Percentiles rank a stretch among this genome's conserved stretches.
These are phyloP conservation scores for Ochropleura plecta DNA, from an alignment of 2,888 invertebrate species.

Conservation along the genomic window DNA sequence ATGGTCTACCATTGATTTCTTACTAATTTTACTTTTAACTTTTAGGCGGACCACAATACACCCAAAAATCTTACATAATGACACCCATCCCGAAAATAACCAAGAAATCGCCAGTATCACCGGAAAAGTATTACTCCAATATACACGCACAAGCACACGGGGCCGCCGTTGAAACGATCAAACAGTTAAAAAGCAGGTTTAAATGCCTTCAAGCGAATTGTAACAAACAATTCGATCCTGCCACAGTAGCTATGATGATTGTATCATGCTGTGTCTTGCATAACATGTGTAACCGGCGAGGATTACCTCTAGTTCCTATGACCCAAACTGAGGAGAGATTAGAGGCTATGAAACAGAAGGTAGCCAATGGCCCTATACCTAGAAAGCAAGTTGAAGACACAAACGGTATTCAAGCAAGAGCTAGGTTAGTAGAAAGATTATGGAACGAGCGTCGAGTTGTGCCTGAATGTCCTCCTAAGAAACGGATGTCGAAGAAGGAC, in stretches of 20 bases:
- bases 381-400: slow-evolving; percentile 79
- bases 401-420: slow-evolving; percentile 74
- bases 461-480: slow-evolving; percentile 79
- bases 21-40: neutral
- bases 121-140: slow-evolving; percentile 84
- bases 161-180: slow-evolving; percentile 80
- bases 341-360: slow-evolving; percentile 86
- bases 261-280: slow-evolving; percentile 84
- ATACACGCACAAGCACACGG: slow-evolving; percentile 79
- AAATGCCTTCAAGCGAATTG: slow-evolving; percentile 86
- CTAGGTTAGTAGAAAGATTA: slow-evolving; percentile 76
- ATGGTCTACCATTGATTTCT: neutral
- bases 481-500: slow-evolving; percentile 81
- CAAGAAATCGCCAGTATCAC: slow-evolving; percentile 85
- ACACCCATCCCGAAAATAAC: slow-evolving; percentile 85
- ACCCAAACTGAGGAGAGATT: slow-evolving; percentile 83
- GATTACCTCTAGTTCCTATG: slow-evolving; percentile 77
- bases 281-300: slow-evolving; percentile 80
- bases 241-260: slow-evolving; percentile 80
- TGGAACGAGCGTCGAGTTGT: slow-evolving; percentile 81
- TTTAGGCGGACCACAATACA: slow-evolving; percentile 83
- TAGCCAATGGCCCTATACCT: slow-evolving; percentile 83
- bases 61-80: slow-evolving; percentile 84
- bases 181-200: slow-evolving; percentile 86
- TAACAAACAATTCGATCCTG: slow-evolving; percentile 85